A percentile compares a stretch with the other conserved stretches of the same genome.
Conservation (phyloP, 2,113 vertebrate species). For the Todiramphus saurophagus region DNA sequence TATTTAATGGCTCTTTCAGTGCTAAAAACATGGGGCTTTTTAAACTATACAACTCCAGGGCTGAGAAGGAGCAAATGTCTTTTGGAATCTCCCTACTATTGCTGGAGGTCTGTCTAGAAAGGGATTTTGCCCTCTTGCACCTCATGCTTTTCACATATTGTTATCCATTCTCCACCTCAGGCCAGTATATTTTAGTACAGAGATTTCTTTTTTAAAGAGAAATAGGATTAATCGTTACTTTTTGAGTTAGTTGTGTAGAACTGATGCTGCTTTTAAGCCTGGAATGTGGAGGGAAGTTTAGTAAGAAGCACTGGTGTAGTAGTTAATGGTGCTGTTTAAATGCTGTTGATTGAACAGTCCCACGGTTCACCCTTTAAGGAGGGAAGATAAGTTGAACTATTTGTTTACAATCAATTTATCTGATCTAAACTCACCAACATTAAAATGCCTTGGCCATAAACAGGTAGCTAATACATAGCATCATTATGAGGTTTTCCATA, state of each 20-base stretch:
- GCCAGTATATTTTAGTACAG: neutral
- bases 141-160: neutral
- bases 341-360: neutral
- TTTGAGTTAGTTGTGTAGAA: neutral
- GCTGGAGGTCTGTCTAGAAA: neutral
- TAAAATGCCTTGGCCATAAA: neutral
- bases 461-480: neutral
- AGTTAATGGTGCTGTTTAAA: neutral
- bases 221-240: conserved; percentile 12
- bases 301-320: neutral
- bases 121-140: neutral
- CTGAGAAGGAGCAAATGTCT: neutral
- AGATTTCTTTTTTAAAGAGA: neutral
- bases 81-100: neutral
- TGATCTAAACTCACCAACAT: neutral
- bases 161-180: neutral
- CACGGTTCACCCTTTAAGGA: neutral
- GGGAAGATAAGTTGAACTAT: neutral
- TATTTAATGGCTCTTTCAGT: neutral
- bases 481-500: neutral
- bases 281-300: neutral
- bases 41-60: neutral
- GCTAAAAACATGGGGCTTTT: neutral
- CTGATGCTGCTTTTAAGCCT: neutral
- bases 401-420: neutral